A percentile compares a stretch with the other conserved stretches of the same genome.
Evolutionary conservation across 2,113 vertebrate species (phyloP).

Genomic region (Choloepus hoffmanni): DNA sequence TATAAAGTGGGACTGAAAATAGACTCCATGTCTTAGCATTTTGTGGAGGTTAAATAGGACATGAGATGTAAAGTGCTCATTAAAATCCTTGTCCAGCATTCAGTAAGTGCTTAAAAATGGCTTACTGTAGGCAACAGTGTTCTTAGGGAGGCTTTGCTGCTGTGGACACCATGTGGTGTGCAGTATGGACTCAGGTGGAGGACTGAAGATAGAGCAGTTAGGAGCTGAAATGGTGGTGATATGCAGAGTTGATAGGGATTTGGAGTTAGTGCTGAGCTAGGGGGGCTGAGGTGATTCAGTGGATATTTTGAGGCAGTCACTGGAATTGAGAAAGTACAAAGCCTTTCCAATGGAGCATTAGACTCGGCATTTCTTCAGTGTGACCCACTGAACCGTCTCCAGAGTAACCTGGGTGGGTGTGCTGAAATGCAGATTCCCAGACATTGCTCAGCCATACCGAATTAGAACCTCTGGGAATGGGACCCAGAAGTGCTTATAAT

Average conservation of each 20-base stretch:
- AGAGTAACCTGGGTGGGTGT: no score
- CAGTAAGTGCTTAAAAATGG: neutral
- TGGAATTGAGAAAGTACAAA: neutral
- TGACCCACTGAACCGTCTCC: neutral
- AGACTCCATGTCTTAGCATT: neutral
- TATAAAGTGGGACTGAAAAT: neutral
- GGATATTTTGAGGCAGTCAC: neutral
- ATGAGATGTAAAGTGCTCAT: neutral
- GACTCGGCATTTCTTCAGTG: neutral
- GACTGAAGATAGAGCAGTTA: neutral
- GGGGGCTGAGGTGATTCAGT: neutral
- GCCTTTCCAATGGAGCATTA: neutral
- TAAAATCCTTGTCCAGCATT: neutral
- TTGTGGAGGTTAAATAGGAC: neutral
- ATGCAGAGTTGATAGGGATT: neutral
- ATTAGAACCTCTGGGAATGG: no score
- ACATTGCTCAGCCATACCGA: fast-evolving
- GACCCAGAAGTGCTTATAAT: neutral
- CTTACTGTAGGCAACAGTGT: neutral
- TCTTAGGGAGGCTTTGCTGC: neutral
- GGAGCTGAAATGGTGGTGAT: neutral
- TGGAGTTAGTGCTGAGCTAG: neutral
- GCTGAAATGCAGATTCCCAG: neutral
- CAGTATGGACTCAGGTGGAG: neutral
- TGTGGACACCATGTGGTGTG: neutral